Evolutionary conservation across 2,797 vertebrate species (phyloP).

Genomic region (Choloepus didactylus): DNA sequence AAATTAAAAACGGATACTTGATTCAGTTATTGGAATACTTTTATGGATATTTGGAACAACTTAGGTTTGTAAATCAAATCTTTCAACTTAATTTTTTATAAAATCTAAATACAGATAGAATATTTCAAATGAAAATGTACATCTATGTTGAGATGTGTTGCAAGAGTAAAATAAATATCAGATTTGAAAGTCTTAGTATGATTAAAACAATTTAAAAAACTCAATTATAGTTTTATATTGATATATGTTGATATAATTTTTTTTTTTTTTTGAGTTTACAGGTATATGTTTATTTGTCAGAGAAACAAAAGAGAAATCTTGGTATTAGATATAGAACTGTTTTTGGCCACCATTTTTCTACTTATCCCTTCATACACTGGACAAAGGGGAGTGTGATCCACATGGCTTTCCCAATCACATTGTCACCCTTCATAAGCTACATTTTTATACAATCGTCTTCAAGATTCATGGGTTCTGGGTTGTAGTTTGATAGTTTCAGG

Average conservation of each 20-base stretch:
- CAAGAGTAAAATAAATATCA: not conserved
- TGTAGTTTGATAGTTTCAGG: no score
- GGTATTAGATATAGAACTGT: no score
- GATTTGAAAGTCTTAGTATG: conserved; percentile 9
- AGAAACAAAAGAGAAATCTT: no score
- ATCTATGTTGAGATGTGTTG: not conserved
- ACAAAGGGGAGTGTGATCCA: no score
- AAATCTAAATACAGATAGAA: conserved; percentile 45
- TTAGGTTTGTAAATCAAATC: not conserved
- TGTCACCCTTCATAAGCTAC: no score
- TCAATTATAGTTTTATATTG: not conserved
- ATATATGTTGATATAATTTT: not conserved
- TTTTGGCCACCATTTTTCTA: no score
- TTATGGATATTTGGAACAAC: conserved; percentile 25
- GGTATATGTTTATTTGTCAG: no score
- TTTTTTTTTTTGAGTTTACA: no score
- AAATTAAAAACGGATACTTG: not conserved
- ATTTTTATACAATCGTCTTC: no score
- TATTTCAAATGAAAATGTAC: conserved; percentile 56
- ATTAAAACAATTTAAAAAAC: not conserved
- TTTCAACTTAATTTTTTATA: conserved; percentile 41
- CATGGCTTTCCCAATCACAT: no score
- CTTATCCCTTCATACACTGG: no score
- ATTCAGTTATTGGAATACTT: conserved; percentile 34
- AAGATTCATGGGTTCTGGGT: no score